Base-by-base conservation (phyloP, 2,888 invertebrate species). In the Brenthis daphne region DNA sequence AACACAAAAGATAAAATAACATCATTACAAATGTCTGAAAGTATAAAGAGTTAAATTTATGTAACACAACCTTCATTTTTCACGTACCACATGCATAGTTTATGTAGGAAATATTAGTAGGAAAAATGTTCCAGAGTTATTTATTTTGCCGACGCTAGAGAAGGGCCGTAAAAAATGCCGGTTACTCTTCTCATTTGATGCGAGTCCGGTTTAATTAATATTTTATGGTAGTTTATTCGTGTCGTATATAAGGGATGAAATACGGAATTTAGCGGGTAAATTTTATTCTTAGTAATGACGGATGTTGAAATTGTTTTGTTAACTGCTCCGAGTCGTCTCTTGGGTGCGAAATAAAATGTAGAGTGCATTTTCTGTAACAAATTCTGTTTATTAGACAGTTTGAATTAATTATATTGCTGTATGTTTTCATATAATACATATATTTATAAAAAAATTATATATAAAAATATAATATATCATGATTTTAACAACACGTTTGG, bases 51-150 rank as follows among this genome's bases (percentile, higher is more conserved):
- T 67, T 29, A 68, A 66, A 77, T 77, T 77, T 80, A 79, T 77
- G 77, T 72, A 74, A 74, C 74, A 68, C 75, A 80, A 79, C 83
- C 82, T 83, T 83, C 85, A 89, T 90, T 88, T 89, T 87, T 89
- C 88, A 88, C 80, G 76, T 78, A 80, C 80, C 83, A 77, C 84
- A 85, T 88, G 87, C 87, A 89, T 87, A 87, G 87, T 86, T 85
- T 85, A 85, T 85, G 81, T 80, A 80, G 82, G 84, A 87, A 88
- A 88, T 87, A 87, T 89, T 88, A 88, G 86, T 82, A 80, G 80
- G 86, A 85, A 89, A 89, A 87, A 87, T 82, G 79, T 82, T 73
- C 79, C 74, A 76, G 77, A 80, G 82, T 81, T 84, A 82, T 85
- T 85, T 84, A 83, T 82, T 79, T 79, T 75, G 71, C 50, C 63